Percentiles rank a stretch among this genome's conserved stretches.
Conservation (phyloP, 2,888 invertebrate species). For the Apamea monoglypha region DNA sequence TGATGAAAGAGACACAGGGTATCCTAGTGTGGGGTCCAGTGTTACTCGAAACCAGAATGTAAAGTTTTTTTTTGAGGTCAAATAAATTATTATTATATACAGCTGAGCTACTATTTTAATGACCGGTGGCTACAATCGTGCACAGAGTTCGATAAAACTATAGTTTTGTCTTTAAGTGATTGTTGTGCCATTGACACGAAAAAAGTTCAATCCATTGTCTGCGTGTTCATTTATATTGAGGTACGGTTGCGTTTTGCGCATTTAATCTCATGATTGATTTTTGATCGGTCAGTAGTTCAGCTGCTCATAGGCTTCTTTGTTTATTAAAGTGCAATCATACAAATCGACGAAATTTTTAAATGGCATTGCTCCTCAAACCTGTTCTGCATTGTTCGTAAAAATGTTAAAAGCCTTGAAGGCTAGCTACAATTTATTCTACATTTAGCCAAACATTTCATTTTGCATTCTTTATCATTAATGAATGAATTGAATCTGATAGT, state of each 20-base stretch:
- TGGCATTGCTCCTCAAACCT: conserved; percentile 15
- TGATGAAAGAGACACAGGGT: too few relatives aligned
- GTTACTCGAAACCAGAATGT: too few relatives aligned
- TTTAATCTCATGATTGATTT: conserved; percentile 26
- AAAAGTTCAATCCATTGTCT: conserved; percentile 38
- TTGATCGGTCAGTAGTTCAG: conserved; percentile 3
- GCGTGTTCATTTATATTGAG: conserved; percentile 13
- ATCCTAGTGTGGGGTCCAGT: too few relatives aligned
- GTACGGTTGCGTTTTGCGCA: conserved; percentile 5
- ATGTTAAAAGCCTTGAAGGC: conserved; percentile 12
- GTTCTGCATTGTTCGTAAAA: background rate
- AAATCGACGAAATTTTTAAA: conserved; percentile 7
- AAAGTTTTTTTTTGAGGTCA: too few relatives aligned
- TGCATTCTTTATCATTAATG: background rate
- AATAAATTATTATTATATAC: too few relatives aligned
- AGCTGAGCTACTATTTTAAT: conserved; percentile 12
- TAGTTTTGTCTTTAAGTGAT: conserved; percentile 27
- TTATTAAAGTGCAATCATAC: background rate
- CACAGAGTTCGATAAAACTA: conserved; percentile 20
- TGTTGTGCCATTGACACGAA: conserved; percentile 39
- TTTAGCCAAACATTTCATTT: background rate
- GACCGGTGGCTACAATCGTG: conserved; percentile 4
- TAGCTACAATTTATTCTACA: conserved; percentile 5
- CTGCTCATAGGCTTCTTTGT: background rate
- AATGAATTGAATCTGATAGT: background rate